These are phyloP conservation scores for Cottoperca gobio DNA, from an alignment of 2,797 vertebrate genomes.

Conservation along the genomic window DNA sequence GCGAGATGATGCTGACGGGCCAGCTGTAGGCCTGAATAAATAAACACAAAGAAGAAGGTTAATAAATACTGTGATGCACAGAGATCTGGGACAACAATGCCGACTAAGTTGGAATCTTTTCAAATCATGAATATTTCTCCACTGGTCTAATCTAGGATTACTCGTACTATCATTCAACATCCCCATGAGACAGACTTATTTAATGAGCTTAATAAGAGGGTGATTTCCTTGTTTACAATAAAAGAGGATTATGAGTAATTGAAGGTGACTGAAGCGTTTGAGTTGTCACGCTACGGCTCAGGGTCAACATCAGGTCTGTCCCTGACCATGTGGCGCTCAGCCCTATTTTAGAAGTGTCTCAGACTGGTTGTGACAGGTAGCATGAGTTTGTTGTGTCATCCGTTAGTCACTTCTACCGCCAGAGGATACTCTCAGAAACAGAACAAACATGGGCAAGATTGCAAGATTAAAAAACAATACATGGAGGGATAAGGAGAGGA, in stretches of 20 bases:
- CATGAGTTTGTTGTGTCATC: constrained; percentile 12
- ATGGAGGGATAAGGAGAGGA: neutral
- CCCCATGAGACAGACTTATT: neutral
- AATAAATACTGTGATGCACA: neutral
- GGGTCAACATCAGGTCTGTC: constrained; percentile 17
- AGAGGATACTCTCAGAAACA: constrained; percentile 18
- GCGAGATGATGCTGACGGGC: constrained; percentile 61
- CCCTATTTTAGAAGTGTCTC: neutral
- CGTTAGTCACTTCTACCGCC: constrained; percentile 47
- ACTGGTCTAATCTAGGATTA: neutral
- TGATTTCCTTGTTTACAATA: neutral
- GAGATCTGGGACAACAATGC: neutral
- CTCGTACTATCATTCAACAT: neutral
- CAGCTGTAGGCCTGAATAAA: constrained; percentile 69
- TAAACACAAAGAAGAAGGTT: constrained; percentile 12
- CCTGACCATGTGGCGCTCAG: constrained; percentile 3
- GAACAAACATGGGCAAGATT: constrained; percentile 1
- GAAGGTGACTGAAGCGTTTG: constrained; percentile 24
- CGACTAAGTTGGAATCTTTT: neutral
- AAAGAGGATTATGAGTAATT: neutral
- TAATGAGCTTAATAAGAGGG: neutral
- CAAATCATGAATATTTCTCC: neutral
- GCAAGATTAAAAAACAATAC: constrained; percentile 1
- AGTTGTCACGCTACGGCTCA: constrained; percentile 20
- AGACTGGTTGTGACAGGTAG: constrained; percentile 31